These are phyloP conservation scores for Bursaphelenchus mucronatus DNA, from an alignment of 1,140 invertebrate species.

Conservation along the genomic window DNA sequence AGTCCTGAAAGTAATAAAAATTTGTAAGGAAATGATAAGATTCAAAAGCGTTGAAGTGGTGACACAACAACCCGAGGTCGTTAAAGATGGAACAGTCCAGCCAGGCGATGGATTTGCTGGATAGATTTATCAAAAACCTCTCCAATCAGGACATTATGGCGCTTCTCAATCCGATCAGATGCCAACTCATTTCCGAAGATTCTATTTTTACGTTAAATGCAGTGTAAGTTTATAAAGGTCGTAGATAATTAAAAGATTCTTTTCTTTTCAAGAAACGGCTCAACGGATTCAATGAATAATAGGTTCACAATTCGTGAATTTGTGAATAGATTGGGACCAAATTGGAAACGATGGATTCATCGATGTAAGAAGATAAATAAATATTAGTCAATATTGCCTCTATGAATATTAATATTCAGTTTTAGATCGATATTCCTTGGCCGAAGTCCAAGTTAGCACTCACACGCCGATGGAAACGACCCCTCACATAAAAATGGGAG, in stretches of 20 bases:
- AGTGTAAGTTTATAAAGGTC: conserved; percentile 27
- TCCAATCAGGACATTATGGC: conserved; percentile 28
- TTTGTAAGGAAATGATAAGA: too few species aligned
- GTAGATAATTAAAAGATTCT: neutral
- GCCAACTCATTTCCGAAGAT: conserved; percentile 41
- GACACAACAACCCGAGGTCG: too few species aligned
- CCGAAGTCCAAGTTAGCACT: conserved; percentile 5
- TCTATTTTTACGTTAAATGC: conserved; percentile 47
- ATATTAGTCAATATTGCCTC: neutral
- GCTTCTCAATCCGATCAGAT: conserved; percentile 40
- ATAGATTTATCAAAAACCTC: conserved; percentile 6
- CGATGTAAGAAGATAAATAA: conserved; percentile 22
- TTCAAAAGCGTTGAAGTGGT: too few species aligned
- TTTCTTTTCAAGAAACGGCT: conserved; percentile 42
- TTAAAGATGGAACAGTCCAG: too few species aligned
- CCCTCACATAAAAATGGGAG: conserved; percentile 27
- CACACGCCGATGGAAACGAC: conserved; percentile 9
- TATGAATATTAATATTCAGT: neutral
- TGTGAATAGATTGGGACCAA: conserved; percentile 36
- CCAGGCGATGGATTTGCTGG: too few species aligned
- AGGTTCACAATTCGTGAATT: conserved; percentile 39
- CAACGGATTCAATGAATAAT: conserved; percentile 43
- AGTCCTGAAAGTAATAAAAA: too few species aligned
- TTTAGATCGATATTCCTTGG: conserved; percentile 5
- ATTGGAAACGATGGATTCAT: conserved; percentile 49